phyloP scores from a whole-genome alignment of 2,888 invertebrate genomes.

The Scaptodrosophila latifasciaeformis region DNA sequence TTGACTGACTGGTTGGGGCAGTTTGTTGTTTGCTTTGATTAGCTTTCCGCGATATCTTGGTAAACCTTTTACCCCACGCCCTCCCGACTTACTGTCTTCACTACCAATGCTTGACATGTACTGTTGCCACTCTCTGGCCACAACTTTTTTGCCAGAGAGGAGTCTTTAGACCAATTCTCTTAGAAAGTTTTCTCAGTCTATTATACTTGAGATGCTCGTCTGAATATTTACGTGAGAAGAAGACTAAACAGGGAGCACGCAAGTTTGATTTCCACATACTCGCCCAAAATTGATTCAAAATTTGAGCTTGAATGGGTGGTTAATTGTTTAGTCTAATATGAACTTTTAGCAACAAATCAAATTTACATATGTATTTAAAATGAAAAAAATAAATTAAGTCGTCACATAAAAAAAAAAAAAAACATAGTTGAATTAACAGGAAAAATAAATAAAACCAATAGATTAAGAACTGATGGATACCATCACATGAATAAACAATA shows the following conservation, averaged over 20 bases:
- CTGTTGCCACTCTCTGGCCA: background rate
- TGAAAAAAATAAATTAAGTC: too few species aligned
- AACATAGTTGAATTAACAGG: too few species aligned
- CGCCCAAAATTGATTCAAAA: too few species aligned
- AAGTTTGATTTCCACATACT: too few species aligned
- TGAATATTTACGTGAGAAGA: constrained; percentile 58
- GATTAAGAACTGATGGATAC: too few species aligned
- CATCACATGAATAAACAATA: too few species aligned
- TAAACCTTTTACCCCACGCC: background rate
- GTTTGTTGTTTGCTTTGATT: constrained; percentile 21
- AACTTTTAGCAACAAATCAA: too few species aligned
- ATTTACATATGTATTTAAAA: too few species aligned
- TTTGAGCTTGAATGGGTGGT: too few species aligned
- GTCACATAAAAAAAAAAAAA: too few species aligned
- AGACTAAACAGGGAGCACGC: constrained; percentile 53
- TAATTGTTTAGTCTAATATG: too few species aligned
- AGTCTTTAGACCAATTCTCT: background rate
- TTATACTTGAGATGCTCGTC: constrained; percentile 8
- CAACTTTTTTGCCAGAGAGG: background rate
- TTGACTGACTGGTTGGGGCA: constrained; percentile 35
- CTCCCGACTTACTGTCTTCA: background rate
- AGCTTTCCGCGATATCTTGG: constrained; percentile 10
- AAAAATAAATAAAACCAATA: too few species aligned
- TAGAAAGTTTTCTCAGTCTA: constrained; percentile 7
- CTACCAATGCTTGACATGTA: background rate